These are phyloP conservation scores for Caenorhabditis afra DNA, from an alignment of 2,888 invertebrate species.

Conservation along the genomic window DNA sequence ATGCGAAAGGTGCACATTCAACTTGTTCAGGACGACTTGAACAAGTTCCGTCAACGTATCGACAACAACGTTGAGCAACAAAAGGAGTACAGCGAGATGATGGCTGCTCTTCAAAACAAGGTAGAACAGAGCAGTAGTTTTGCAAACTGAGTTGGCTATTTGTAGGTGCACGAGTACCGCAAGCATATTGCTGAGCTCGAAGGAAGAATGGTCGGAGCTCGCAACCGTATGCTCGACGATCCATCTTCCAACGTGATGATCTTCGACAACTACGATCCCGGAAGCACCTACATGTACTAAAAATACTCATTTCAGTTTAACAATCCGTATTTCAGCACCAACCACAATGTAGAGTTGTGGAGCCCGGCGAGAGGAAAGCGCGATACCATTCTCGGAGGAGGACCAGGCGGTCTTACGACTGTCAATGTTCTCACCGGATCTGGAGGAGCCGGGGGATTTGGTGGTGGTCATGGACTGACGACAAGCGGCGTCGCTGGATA, in stretches of 20 bases:
- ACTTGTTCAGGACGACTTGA: constrained; percentile 74
- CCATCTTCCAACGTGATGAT: constrained; percentile 57
- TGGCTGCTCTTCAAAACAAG: constrained; percentile 78
- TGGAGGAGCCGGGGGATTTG: constrained; percentile 42
- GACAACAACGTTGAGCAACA: constrained; percentile 80
- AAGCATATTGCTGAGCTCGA: constrained; percentile 79
- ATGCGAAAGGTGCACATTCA: neutral
- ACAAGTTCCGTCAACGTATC: constrained; percentile 78
- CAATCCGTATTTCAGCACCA: constrained; percentile 45
- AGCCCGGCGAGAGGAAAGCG: constrained; percentile 56
- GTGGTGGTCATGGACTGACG: constrained; percentile 30
- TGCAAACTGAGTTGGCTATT: neutral
- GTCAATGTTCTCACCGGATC: constrained; percentile 50
- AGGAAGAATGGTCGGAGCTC: constrained; percentile 70
- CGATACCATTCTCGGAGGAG: constrained; percentile 49
- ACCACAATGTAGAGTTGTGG: constrained; percentile 63
- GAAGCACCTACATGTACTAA: constrained; percentile 58
- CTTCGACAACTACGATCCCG: constrained; percentile 61
- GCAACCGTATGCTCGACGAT: constrained; percentile 65
- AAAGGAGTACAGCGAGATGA: constrained; percentile 79
- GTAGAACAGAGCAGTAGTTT: constrained; percentile 29
- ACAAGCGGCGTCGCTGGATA: constrained; percentile 50
- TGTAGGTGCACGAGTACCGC: constrained; percentile 78
- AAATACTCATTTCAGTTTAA: neutral
- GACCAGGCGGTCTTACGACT: constrained; percentile 46